These are phyloP conservation scores for Oegoconia quadripuncta DNA, from an alignment of 2,888 invertebrate species.

Conservation along the genomic window DNA sequence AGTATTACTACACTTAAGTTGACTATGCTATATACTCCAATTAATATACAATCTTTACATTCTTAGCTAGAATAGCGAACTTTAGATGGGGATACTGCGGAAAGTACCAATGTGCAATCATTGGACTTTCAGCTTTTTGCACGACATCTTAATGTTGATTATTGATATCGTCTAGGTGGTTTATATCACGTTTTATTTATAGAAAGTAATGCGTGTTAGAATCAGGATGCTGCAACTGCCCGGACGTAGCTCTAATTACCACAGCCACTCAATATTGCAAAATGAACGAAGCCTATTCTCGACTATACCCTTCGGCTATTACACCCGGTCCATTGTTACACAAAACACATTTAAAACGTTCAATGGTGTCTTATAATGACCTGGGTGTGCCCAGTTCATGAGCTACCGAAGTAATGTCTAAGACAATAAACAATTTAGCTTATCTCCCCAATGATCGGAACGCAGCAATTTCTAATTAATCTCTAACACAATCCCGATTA, in stretches of 20 bases:
- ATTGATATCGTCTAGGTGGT: slow-evolving; percentile 8
- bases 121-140: slow-evolving; percentile 22
- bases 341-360: slow-evolving; percentile 55
- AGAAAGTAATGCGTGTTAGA: slow-evolving; percentile 49
- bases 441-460: slow-evolving; percentile 49
- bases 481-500: slow-evolving; percentile 55
- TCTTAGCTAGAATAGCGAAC: slow-evolving; percentile 24
- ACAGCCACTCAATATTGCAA: slow-evolving; percentile 71
- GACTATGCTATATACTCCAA: slow-evolving; percentile 30
- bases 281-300: slow-evolving; percentile 57
- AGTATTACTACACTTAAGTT: slow-evolving; percentile 7
- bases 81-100: slow-evolving; percentile 33
- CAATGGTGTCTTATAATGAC: slow-evolving; percentile 56
- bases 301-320: slow-evolving; percentile 60
- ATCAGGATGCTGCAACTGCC: slow-evolving; percentile 73
- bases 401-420: slow-evolving; percentile 41
- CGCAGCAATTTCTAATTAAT: slow-evolving; percentile 67
- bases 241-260: slow-evolving; percentile 73
- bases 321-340: slow-evolving; percentile 61
- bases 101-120: slow-evolving; percentile 24
- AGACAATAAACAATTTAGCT: slow-evolving; percentile 53
- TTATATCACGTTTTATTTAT: slow-evolving; percentile 24
- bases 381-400: slow-evolving; percentile 52
- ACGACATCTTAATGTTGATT: slow-evolving; percentile 20
- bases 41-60: slow-evolving; percentile 32